Evolutionary conservation across 2,797 vertebrate genomes (phyloP).

Genomic region (Notolabrus celidotus): DNA sequence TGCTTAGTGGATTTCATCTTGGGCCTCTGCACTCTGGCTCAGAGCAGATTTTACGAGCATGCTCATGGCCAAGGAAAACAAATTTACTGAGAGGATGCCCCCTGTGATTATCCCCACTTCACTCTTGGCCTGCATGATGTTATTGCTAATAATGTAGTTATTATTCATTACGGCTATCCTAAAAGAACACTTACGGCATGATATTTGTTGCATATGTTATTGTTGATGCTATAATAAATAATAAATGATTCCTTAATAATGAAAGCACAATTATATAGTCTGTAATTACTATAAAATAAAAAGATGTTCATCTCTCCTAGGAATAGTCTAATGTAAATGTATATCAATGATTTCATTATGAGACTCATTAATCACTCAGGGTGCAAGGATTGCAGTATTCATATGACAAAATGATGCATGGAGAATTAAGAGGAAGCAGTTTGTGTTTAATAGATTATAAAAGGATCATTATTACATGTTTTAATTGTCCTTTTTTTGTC

Average conservation of each 20-base stretch:
- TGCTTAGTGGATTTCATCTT: not conserved
- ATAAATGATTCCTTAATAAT: not conserved
- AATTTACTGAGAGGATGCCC: not conserved
- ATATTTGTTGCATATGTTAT: not conserved
- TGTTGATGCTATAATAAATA: not conserved
- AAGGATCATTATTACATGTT: too few relatives aligned
- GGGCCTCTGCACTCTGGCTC: not conserved
- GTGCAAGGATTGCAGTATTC: conserved; percentile 1
- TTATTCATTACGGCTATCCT: conserved; percentile 11
- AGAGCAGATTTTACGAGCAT: conserved; percentile 1
- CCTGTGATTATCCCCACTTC: conserved; percentile 3
- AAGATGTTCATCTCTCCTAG: not conserved
- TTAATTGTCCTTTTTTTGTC: not conserved
- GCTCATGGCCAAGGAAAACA: conserved; percentile 10
- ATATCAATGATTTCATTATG: conserved; percentile 21
- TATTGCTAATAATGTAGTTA: conserved; percentile 10
- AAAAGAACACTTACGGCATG: conserved; percentile 13
- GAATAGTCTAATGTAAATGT: conserved; percentile 5
- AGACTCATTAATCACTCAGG: conserved; percentile 12
- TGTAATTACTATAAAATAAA: not conserved
- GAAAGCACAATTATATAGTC: not conserved
- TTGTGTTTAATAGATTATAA: too few relatives aligned
- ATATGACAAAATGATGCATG: conserved; percentile 9
- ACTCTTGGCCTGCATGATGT: not conserved
- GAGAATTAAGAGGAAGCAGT: not conserved